phyloP scores from a whole-genome alignment of 1,140 invertebrate genomes.

The Drosophila lowei region DNA sequence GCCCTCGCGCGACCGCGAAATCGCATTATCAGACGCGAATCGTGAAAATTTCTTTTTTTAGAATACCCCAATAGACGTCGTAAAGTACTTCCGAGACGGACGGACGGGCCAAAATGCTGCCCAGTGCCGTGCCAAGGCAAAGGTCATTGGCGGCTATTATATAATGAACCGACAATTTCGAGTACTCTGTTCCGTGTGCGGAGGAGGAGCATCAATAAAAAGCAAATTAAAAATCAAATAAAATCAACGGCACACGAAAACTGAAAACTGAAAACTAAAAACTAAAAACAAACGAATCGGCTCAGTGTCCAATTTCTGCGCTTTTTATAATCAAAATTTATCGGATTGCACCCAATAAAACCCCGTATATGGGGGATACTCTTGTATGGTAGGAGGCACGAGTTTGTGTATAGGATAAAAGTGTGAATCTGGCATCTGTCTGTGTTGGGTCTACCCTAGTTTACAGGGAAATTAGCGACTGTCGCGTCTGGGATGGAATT shows the following conservation, averaged over 20 bases:
- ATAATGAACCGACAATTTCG: slow-evolving; percentile 7
- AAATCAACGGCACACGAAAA: too few relatives aligned
- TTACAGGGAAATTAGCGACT: too few relatives aligned
- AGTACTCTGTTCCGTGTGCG: neutral
- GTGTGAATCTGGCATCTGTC: too few relatives aligned
- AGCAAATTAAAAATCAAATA: too few relatives aligned
- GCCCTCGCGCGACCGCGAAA: slow-evolving; percentile 21
- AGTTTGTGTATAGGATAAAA: too few relatives aligned
- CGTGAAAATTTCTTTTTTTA: slow-evolving; percentile 26
- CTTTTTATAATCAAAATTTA: slow-evolving; percentile 36
- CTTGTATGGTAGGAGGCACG: too few relatives aligned
- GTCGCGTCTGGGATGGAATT: too few relatives aligned
- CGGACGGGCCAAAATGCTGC: slow-evolving; percentile 13
- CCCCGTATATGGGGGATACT: slow-evolving; percentile 15
- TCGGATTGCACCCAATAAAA: slow-evolving; percentile 41
- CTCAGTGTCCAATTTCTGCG: slow-evolving; percentile 27
- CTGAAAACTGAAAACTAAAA: slow-evolving; percentile 3
- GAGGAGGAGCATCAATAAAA: slow-evolving; percentile 34
- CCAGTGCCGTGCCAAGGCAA: slow-evolving; percentile 53
- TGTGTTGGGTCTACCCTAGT: too few relatives aligned
- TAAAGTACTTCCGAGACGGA: slow-evolving; percentile 52
- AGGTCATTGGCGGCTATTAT: slow-evolving; percentile 34
- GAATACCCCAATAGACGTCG: slow-evolving; percentile 6
- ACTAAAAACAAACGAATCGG: slow-evolving; percentile 26
- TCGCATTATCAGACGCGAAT: slow-evolving; percentile 55